These are phyloP conservation scores for Sinopyrophorus schimmeli DNA, from an alignment of 2,888 invertebrate genomes.

Conservation along the genomic window DNA sequence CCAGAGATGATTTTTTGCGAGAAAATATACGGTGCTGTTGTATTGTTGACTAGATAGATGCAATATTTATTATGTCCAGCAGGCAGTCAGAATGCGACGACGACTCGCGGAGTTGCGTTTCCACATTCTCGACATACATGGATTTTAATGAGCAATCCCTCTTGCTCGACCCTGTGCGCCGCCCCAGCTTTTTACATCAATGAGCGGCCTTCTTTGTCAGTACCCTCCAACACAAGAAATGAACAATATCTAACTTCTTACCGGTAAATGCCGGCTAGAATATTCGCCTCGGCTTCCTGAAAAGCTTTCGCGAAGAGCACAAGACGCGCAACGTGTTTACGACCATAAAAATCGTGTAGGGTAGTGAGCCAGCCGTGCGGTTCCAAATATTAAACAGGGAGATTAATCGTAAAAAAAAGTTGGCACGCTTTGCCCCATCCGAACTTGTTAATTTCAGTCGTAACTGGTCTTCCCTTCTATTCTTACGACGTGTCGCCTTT, in stretches of 20 bases:
- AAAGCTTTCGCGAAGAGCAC: too few species aligned
- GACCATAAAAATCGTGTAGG: slow-evolving; percentile 34
- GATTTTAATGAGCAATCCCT: slow-evolving; percentile 54
- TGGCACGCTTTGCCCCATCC: slow-evolving; percentile 28
- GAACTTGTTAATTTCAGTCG: too few species aligned
- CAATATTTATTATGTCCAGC: slow-evolving; percentile 55
- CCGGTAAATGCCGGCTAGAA: slow-evolving; percentile 21
- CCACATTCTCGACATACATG: slow-evolving; percentile 56
- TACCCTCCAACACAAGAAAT: slow-evolving; percentile 36
- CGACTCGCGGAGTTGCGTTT: slow-evolving; percentile 53
- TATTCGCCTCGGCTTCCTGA: too few species aligned
- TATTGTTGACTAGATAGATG: slow-evolving; percentile 54
- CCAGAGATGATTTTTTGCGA: slow-evolving; percentile 52
- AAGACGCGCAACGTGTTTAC: slow-evolving; percentile 29
- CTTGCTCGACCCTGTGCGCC: slow-evolving; percentile 44
- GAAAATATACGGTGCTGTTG: slow-evolving; percentile 51
- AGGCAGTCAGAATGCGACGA: slow-evolving; percentile 53
- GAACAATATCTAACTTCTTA: slow-evolving; percentile 33
- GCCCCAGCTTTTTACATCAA: slow-evolving; percentile 49
- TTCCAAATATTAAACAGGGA: slow-evolving; percentile 40
- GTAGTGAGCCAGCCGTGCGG: slow-evolving; percentile 28
- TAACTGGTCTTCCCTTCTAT: too few species aligned
- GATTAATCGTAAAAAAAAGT: slow-evolving; percentile 39
- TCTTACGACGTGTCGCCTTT: too few species aligned
- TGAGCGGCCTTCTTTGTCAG: slow-evolving; percentile 46